These are phyloP conservation scores for Rissa tridactyla DNA, from an alignment of 2,113 vertebrate species.

Conservation along the genomic window DNA sequence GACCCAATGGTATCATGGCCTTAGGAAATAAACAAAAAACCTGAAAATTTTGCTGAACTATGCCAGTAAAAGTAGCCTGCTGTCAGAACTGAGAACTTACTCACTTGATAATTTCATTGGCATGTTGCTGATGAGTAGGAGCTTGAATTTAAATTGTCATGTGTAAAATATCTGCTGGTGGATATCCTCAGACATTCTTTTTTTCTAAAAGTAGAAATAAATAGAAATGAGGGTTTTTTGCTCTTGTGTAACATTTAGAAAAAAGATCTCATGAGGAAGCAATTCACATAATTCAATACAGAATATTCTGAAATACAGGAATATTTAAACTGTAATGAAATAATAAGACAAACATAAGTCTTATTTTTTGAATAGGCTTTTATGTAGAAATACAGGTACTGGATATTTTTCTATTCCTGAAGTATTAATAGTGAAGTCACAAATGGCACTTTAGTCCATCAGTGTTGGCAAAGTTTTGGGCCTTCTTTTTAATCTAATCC, in stretches of 20 bases:
- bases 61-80: neutral
- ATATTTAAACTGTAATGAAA: neutral
- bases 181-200: neutral
- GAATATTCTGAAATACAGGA: neutral
- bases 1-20: neutral
- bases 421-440: neutral
- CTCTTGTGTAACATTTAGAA: neutral
- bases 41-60: neutral
- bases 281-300: neutral
- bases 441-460: neutral
- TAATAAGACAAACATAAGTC: neutral
- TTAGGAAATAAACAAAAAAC: neutral
- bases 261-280: neutral
- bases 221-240: neutral
- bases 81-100: neutral
- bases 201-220: neutral
- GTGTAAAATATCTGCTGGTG: neutral
- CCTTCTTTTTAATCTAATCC: neutral
- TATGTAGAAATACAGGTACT: neutral
- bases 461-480: neutral
- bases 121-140: neutral
- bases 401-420: neutral
- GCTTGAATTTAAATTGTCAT: neutral
- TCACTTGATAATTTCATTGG: neutral
- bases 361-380: neutral